Percentiles rank a stretch among this genome's conserved stretches.
Evolutionary conservation across 2,113 vertebrate species (phyloP).

Genomic region (Pheucticus melanocephalus): DNA sequence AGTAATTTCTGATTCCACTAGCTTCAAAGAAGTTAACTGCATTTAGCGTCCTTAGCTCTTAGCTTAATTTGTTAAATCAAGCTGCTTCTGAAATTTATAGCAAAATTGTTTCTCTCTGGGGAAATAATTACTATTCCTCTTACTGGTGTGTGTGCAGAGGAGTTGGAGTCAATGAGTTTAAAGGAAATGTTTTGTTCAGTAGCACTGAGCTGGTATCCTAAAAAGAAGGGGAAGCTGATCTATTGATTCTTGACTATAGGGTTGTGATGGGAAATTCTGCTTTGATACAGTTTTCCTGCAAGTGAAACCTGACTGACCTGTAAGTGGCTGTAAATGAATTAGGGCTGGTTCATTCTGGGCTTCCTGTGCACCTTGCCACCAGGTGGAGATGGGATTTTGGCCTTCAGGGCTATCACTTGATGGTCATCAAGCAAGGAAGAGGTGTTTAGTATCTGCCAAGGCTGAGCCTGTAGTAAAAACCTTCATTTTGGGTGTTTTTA

Average conservation of each 20-base stretch:
- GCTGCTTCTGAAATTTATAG: constrained; percentile 66
- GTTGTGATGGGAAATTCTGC: neutral
- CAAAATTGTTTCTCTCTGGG: constrained; percentile 66
- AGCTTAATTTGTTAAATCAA: constrained; percentile 67
- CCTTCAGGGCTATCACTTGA: fast-evolving
- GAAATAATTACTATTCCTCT: constrained; percentile 68
- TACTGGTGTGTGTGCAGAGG: neutral
- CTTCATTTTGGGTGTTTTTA: neutral
- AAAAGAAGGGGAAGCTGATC: neutral
- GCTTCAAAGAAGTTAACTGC: constrained; percentile 51
- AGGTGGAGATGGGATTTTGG: neutral
- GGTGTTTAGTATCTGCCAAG: neutral
- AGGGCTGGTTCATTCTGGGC: neutral
- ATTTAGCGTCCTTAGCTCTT: constrained; percentile 47
- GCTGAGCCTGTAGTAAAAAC: neutral
- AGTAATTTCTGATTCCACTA: constrained; percentile 12
- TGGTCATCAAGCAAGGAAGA: neutral
- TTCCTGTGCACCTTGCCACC: neutral
- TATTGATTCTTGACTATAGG: neutral
- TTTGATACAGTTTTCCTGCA: neutral
- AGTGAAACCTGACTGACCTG: neutral
- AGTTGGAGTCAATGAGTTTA: neutral
- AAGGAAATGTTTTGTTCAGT: neutral
- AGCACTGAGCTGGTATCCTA: neutral
- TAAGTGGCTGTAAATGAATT: neutral